Evolutionary conservation across 92 coral and sea anemone genomes (phyloP).

Genomic region (Micromussa lordhowensis): DNA sequence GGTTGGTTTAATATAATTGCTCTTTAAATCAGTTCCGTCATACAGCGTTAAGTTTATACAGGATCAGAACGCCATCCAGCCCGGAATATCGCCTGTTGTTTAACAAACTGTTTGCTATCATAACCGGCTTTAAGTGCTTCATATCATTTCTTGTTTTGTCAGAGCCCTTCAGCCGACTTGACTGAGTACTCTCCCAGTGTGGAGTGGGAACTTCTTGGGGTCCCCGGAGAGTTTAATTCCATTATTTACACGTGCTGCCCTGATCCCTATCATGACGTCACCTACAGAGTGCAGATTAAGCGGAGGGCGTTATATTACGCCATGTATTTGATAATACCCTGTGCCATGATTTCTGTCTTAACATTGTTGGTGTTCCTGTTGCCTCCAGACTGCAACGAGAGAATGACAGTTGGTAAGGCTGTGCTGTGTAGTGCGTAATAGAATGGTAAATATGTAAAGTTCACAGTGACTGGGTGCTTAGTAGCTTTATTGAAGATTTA

Average conservation of each 20-base stretch:
- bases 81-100: too few species aligned
- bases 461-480: neutral
- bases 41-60: too few species aligned
- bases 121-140: too few species aligned
- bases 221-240: conserved; percentile 71
- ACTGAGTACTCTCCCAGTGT: conserved; percentile 69
- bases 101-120: neutral
- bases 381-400: conserved; percentile 95
- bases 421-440: neutral
- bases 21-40: too few species aligned
- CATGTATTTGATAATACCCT: conserved; percentile 91
- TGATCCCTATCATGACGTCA: conserved; percentile 85
- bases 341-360: conserved; percentile 83
- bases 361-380: conserved; percentile 86
- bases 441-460: neutral
- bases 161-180: conserved; percentile 80
- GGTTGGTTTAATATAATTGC: neutral
- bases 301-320: conserved; percentile 88
- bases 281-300: conserved; percentile 75
- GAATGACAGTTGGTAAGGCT: conserved; percentile 95
- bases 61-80: too few species aligned
- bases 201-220: conserved; percentile 84
- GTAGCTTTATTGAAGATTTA: neutral
- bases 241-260: conserved; percentile 75
- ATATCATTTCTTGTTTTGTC: neutral